Evolutionary conservation across 2,888 invertebrate genomes (phyloP), one percentile per base, ranked within the genome.

Genomic region (Drosophila affinis): DNA sequence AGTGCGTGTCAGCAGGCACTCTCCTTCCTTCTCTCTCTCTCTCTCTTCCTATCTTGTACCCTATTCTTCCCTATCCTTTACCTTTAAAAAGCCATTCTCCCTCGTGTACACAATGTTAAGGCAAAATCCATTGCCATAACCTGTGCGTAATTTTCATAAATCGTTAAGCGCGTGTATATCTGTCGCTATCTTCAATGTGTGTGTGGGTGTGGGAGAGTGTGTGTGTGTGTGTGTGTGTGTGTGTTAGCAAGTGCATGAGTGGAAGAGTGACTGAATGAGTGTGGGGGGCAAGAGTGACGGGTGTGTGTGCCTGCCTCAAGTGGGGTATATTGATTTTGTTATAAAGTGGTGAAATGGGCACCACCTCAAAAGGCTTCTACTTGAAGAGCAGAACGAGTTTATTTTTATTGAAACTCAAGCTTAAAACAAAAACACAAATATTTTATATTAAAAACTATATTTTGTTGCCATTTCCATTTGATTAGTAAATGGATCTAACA

Each of bases 81-180:
- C 46, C 47, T 39, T 52, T 27, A 55, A 61, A 60, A 67, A 49
- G 39, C 57, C 49, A 61, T 60, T 75, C 55, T 56, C 21, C 32
- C 10, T n/a, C 7, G 32, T 29, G 70, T 24, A 39, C 62, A 75
- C 69, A 75, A 60, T 75, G 53, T 7, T 49, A 45, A 68, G 51
- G 52, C 55, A 34, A 39, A 74, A 74, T 74, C 71, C 71, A 65
- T 74, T 74, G 67, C 54, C 75, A 69, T 73, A 75, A 73, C 73
- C 76, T 75, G 73, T 75, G 57, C 53, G 76, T 75, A 73, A 73
- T 73, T 75, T 73, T 75, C 56, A 73, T 73, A 73, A 73, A 73
- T 53, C 76, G 73, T 75, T 72, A 75, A 75, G 54, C 53, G 51
- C 68, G 2, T 52, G 24, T 74, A 34, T 69, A 55, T 75, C 72